A percentile compares a stretch with the other conserved stretches of the same genome.
Conservation (phyloP, 2,888 invertebrate genomes). For the Megaustenia siamemsis region DNA sequence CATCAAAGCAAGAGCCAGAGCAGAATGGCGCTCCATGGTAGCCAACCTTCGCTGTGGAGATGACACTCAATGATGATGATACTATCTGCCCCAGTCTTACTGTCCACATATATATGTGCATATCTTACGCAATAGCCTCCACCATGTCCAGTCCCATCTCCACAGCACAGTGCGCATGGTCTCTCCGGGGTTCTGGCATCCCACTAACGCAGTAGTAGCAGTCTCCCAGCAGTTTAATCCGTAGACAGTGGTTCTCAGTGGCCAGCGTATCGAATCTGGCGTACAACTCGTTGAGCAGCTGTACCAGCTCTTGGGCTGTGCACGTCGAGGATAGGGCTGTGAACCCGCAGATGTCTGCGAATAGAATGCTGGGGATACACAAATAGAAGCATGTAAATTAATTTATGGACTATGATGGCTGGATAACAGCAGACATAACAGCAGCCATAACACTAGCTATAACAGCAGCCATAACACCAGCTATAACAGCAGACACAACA, state of each 20-base stretch:
- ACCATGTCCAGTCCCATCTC: conserved; percentile 99
- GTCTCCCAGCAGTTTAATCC: conserved; percentile 96
- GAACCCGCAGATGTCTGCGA: conserved; percentile 98
- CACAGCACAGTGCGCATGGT: conserved; percentile 97
- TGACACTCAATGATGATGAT: too few relatives aligned
- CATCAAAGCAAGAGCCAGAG: too few relatives aligned
- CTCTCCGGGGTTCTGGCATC: conserved; percentile 92
- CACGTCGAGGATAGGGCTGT: conserved; percentile 89
- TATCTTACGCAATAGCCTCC: conserved; percentile 93
- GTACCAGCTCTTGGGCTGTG: conserved; percentile 96
- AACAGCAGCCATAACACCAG: too few relatives aligned
- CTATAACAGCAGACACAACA: too few relatives aligned
- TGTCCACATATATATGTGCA: background rate
- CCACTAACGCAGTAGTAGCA: conserved; percentile 98
- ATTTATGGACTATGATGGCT: too few relatives aligned
- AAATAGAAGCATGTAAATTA: background rate
- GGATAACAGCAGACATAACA: too few relatives aligned
- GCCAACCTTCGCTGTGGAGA: too few relatives aligned
- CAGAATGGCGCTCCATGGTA: too few relatives aligned
- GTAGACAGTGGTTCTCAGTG: conserved; percentile 94
- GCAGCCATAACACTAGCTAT: too few relatives aligned
- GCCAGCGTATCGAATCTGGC: conserved; percentile 95
- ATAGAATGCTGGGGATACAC: conserved; percentile 88
- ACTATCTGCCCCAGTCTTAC: too few relatives aligned
- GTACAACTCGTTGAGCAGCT: conserved; percentile 96